Percentiles rank a stretch among this genome's conserved stretches.
Evolutionary conservation across 2,797 vertebrate genomes (phyloP).

Genomic region (Neomorphus geoffroyi): DNA sequence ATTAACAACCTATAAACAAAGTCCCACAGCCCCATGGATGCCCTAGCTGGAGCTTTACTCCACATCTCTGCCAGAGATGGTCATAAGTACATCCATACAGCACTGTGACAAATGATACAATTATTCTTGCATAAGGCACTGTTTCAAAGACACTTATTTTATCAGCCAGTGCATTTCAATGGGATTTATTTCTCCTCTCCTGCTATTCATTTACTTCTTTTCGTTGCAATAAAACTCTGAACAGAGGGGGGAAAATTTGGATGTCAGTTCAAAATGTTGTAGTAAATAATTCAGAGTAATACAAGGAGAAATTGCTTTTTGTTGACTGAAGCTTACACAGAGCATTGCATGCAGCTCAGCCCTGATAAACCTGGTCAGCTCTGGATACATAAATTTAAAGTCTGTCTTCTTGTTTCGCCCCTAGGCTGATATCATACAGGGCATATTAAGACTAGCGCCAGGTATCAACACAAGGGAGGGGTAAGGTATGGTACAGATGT

Average conservation of each 20-base stretch:
- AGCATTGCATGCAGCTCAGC: neutral
- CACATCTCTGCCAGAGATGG: neutral
- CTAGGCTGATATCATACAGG: neutral
- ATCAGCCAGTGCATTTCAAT: constrained; percentile 50
- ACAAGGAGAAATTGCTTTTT: constrained; percentile 53
- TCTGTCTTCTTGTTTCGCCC: neutral
- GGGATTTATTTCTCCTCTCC: constrained; percentile 61
- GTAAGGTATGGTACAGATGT: neutral
- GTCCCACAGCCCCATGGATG: neutral
- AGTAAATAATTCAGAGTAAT: constrained; percentile 69
- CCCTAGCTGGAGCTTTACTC: constrained; percentile 32
- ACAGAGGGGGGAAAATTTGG: constrained; percentile 25
- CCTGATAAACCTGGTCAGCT: neutral
- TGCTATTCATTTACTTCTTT: constrained; percentile 67
- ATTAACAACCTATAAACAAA: neutral
- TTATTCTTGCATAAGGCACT: constrained; percentile 49
- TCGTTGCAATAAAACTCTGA: constrained; percentile 57
- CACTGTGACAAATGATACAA: constrained; percentile 51
- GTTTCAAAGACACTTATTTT: constrained; percentile 64
- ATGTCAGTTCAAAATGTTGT: constrained; percentile 47
- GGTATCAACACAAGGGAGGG: neutral
- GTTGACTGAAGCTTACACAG: constrained; percentile 35
- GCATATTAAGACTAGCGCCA: neutral
- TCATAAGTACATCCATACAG: constrained; percentile 17
- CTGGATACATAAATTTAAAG: neutral